Percentiles rank a stretch among this genome's conserved stretches.
These are phyloP conservation scores for Dinothrombium tinctorium DNA, from an alignment of 1,140 invertebrate species.

Conservation along the genomic window DNA sequence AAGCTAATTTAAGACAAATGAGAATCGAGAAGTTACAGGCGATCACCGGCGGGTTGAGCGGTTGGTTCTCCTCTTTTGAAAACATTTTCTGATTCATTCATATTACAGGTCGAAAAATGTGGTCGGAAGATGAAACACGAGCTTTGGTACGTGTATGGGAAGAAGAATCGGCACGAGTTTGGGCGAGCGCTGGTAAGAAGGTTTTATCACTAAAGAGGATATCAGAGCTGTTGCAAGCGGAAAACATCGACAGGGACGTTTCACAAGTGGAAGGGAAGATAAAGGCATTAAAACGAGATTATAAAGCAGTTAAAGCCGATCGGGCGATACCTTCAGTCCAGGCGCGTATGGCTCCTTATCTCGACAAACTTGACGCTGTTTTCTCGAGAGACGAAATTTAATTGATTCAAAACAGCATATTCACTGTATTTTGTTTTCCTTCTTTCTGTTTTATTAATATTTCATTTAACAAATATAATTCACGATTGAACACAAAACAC, in stretches of 20 bases:
- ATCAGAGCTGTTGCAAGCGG: neutral
- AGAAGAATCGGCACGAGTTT: constrained; percentile 1
- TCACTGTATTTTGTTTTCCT: no score
- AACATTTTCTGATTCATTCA: neutral
- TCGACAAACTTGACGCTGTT: constrained; percentile 1
- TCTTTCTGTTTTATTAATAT: no score
- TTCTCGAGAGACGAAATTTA: neutral
- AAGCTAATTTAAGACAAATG: constrained; percentile 3
- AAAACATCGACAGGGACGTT: neutral
- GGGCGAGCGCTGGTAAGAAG: neutral
- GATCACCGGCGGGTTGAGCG: neutral
- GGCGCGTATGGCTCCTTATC: constrained; percentile 2
- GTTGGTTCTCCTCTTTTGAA: neutral
- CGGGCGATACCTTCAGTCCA: constrained; percentile 1
- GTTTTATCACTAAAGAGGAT: neutral
- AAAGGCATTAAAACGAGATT: constrained; percentile 2
- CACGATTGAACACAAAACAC: no score
- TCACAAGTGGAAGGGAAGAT: constrained; percentile 5
- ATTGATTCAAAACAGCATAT: no score
- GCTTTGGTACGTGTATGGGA: neutral
- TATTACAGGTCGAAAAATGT: constrained; percentile 3
- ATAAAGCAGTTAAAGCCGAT: neutral
- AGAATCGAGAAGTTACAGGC: constrained; percentile 1
- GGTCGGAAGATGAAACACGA: constrained; percentile 1
- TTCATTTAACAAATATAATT: no score